A percentile compares a stretch with the other conserved stretches of the same genome.
Conservation (phyloP, 2,797 vertebrate genomes). For the Lindbergichthys nudifrons region DNA sequence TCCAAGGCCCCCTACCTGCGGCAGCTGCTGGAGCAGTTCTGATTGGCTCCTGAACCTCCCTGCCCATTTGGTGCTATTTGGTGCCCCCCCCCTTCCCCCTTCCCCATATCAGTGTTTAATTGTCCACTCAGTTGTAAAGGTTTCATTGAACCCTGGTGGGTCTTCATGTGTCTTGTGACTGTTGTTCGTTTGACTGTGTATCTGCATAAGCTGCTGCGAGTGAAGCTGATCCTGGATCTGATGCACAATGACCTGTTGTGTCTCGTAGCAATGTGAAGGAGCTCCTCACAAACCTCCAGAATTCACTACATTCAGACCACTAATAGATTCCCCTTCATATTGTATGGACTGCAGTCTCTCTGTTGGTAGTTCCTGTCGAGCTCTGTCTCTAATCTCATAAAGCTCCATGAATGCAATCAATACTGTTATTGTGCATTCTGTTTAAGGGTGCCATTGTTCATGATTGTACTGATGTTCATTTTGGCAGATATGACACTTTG, state of each 20-base stretch:
- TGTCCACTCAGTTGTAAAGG: constrained; percentile 47
- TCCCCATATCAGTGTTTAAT: constrained; percentile 55
- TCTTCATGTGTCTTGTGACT: constrained; percentile 86
- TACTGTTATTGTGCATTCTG: constrained; percentile 41
- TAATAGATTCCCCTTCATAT: constrained; percentile 50
- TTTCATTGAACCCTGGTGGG: constrained; percentile 61
- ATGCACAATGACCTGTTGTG: constrained; percentile 14
- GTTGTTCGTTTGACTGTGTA: constrained; percentile 81
- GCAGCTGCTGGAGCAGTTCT: constrained; percentile 97
- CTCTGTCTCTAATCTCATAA: constrained; percentile 46
- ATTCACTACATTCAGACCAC: constrained; percentile 57
- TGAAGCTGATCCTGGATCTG: constrained; percentile 26
- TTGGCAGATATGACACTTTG: constrained; percentile 55
- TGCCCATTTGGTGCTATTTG: constrained; percentile 17
- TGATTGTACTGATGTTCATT: constrained; percentile 65
- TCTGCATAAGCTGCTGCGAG: constrained; percentile 65
- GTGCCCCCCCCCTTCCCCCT: neutral
- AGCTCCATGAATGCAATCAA: constrained; percentile 46
- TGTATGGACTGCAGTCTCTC: constrained; percentile 47
- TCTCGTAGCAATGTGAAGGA: constrained; percentile 54
- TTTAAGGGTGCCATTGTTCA: constrained; percentile 44
- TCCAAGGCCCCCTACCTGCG: constrained; percentile 94
- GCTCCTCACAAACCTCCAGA: constrained; percentile 31
- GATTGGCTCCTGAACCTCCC: constrained; percentile 60
- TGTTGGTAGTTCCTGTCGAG: constrained; percentile 76